Evolutionary conservation across 2,888 invertebrate genomes (phyloP).

Genomic region (Lepidocyrtoides sp.): DNA sequence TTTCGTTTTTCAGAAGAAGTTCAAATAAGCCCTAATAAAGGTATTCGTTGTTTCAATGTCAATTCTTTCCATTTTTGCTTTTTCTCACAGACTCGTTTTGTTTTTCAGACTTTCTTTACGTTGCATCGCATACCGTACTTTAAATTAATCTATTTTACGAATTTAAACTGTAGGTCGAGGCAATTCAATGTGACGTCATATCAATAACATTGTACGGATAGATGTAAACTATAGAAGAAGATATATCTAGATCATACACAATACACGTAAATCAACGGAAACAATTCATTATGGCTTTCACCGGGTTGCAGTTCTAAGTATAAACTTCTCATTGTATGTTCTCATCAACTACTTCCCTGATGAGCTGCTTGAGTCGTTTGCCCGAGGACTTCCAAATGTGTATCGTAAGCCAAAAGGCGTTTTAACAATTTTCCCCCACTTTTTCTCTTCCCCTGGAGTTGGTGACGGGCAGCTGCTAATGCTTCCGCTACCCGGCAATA

Average conservation of each 20-base stretch:
- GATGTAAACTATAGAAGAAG: too few relatives aligned
- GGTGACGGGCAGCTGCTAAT: conserved; percentile 61
- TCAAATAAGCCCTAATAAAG: conserved; percentile 60
- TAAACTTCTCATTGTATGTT: too few relatives aligned
- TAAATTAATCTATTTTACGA: too few relatives aligned
- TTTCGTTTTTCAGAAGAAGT: conserved; percentile 77
- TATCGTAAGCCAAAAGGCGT: conserved; percentile 85
- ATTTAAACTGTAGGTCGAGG: background rate
- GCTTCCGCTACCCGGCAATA: conserved; percentile 42
- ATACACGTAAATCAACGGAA: background rate
- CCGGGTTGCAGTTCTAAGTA: too few relatives aligned
- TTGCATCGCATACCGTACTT: background rate
- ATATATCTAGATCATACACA: too few relatives aligned
- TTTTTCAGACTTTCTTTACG: conserved; percentile 31
- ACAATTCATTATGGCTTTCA: too few relatives aligned
- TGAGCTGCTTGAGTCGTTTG: conserved; percentile 56
- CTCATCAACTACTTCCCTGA: conserved; percentile 16
- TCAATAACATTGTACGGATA: too few relatives aligned
- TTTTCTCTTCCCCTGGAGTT: conserved; percentile 81
- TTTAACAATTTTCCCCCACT: conserved; percentile 85
- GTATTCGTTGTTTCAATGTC: background rate
- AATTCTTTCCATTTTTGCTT: background rate
- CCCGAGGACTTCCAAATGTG: conserved; percentile 83
- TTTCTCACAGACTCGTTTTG: conserved; percentile 6
- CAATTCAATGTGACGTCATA: background rate